Base-by-base conservation (phyloP, 2,888 invertebrate genomes). In the Drosophila prolongata region DNA sequence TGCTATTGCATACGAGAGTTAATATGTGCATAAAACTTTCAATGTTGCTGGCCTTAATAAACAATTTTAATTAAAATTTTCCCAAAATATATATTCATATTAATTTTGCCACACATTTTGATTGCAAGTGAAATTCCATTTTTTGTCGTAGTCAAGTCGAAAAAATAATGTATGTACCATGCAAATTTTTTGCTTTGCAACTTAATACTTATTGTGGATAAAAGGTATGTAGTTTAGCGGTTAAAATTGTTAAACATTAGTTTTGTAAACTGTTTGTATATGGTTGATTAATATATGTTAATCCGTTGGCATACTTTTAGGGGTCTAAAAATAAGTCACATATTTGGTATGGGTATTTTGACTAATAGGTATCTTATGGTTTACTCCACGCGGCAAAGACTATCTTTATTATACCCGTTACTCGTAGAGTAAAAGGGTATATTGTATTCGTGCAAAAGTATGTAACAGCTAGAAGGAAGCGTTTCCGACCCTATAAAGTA, bases 41-140 rank as follows among this genome's bases (percentile, higher is more conserved):
- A 59, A 56, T 66, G 50, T 38, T 14, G 57, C 37, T 54, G 54
- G 43, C 34, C 65, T 60, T 52, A 34, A 58, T 78, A 68, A 69
- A 80, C 66, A 65, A 73, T 83, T 81, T 83, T 78, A 83, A 83
- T 86, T 76, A 77, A 73, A 68, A 57, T 66, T 56, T 40, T 55
- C 38, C 10, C 4, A 16, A 46, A 70, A 60, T 54, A 34, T 55
- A 42, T 46, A 49, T 40, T 43, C 44, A 40, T 50, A 55, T 50
- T 70, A 75, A 40, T 64, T 43, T 40, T 14, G 16, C 16, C 56
- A 59, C 38, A 44, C 19, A 24, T 27, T 19, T 52, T 44, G 66
- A 38, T 38, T 38, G 47, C 47, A 44, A 10, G 38, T 47, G 59
- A 56, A 65, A 52, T 58, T 53, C 14, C 50, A 30, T 19, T 9